Conservation (phyloP, 2,113 vertebrate genomes). For the Prochilodus magdalenae region DNA sequence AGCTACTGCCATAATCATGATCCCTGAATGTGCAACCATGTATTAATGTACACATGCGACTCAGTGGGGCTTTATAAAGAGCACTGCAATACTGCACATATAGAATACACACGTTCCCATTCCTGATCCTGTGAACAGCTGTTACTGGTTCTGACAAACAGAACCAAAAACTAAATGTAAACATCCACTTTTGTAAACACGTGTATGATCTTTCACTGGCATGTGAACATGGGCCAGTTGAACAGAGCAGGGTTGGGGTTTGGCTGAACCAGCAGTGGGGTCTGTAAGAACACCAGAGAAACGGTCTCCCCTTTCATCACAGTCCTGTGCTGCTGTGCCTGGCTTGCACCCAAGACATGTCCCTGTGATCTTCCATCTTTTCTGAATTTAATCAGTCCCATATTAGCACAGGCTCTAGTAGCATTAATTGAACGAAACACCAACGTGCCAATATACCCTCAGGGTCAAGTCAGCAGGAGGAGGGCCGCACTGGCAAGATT, state of each 20-base stretch:
- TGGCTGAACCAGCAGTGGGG: neutral
- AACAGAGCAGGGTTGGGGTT: neutral
- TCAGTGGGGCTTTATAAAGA: too few relatives aligned
- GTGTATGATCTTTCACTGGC: neutral
- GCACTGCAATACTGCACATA: too few relatives aligned
- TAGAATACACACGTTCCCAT: too few relatives aligned
- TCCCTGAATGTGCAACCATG: too few relatives aligned
- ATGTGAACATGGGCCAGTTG: neutral
- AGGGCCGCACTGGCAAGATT: constrained; percentile 66
- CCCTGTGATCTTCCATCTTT: constrained; percentile 26
- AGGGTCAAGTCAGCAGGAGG: constrained; percentile 49
- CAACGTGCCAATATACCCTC: constrained; percentile 52
- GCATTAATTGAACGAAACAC: constrained; percentile 58
- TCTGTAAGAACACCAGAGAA: neutral
- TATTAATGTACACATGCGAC: too few relatives aligned
- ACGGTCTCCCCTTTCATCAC: neutral
- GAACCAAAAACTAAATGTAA: neutral
- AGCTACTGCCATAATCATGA: too few relatives aligned
- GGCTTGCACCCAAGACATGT: constrained; percentile 21
- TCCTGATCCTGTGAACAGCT: too few relatives aligned
- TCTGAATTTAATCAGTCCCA: constrained; percentile 26
- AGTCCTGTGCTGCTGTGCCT: constrained; percentile 38
- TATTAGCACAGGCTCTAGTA: constrained; percentile 52
- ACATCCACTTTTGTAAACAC: neutral
- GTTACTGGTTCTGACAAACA: neutral